A percentile compares a stretch with the other conserved stretches of the same genome.
These are phyloP conservation scores for Idris sp. DNA, from an alignment of 1,140 invertebrate genomes.

Conservation along the genomic window DNA sequence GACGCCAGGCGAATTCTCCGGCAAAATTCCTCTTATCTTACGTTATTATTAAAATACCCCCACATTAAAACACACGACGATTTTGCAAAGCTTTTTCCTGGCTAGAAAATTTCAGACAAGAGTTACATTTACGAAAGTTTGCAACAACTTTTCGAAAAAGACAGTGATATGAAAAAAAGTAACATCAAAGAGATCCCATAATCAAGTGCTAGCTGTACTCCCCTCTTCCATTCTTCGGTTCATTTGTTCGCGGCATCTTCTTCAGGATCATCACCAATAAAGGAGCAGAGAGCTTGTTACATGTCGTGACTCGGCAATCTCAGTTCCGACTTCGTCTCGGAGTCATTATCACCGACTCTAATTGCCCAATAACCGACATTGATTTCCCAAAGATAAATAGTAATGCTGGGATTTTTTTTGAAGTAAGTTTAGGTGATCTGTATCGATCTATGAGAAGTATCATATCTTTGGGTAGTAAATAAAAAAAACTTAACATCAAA, in stretches of 20 bases:
- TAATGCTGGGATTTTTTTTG: too few species aligned
- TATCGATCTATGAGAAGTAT: too few species aligned
- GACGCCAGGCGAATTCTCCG: slow-evolving; percentile 53
- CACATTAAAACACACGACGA: too few species aligned
- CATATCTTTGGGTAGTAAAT: too few species aligned
- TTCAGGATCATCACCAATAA: slow-evolving; percentile 51
- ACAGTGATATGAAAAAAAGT: too few species aligned
- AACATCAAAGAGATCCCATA: slow-evolving; percentile 19
- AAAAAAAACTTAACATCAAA: too few species aligned
- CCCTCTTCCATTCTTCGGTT: slow-evolving; percentile 6
- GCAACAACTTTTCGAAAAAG: too few species aligned
- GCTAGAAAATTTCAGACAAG: too few species aligned
- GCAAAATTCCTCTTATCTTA: slow-evolving; percentile 7
- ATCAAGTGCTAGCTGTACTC: neutral
- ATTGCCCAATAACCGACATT: slow-evolving; percentile 48
- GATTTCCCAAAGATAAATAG: slow-evolving; percentile 46
- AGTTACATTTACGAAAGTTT: too few species aligned
- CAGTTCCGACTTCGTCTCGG: slow-evolving; percentile 21
- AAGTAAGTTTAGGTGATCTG: too few species aligned
- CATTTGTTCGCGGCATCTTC: slow-evolving; percentile 45
- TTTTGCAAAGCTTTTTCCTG: too few species aligned
- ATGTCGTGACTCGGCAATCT: slow-evolving; percentile 73
- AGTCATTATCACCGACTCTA: slow-evolving; percentile 46
- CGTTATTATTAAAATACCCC: too few species aligned
- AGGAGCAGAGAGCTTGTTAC: slow-evolving; percentile 72